Percentiles rank a stretch among this genome's conserved stretches.
Conservation (phyloP, 2,113 vertebrate species). For the Nipponia nippon region DNA sequence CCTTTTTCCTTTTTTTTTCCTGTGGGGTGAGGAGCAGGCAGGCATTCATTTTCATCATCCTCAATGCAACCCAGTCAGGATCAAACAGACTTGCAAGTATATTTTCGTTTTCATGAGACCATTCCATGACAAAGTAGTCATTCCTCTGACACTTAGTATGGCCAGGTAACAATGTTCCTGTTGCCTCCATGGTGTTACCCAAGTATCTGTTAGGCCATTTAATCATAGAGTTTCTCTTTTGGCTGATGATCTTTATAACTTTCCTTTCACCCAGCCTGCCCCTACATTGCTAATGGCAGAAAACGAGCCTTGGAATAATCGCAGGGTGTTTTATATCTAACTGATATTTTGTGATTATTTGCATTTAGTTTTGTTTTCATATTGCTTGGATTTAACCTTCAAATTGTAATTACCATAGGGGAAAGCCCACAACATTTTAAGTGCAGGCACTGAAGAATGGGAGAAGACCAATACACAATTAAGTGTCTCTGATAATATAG, state of each 20-base stretch:
- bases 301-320: not conserved
- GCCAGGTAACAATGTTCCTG: not conserved
- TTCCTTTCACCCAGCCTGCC: not conserved
- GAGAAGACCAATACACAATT: not conserved
- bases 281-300: not conserved
- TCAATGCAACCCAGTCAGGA: not conserved
- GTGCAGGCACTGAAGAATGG: not conserved
- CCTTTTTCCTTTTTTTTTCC: no score
- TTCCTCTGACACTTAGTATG: not conserved
- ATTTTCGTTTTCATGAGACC: not conserved
- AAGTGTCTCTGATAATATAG: not conserved
- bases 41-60: not conserved
- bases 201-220: not conserved
- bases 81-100: not conserved
- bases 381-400: not conserved
- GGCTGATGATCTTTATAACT: not conserved
- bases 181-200: not conserved
- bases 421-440: not conserved
- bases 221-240: not conserved
- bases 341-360: not conserved
- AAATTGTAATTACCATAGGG: not conserved
- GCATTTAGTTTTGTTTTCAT: not conserved
- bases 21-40: accelerated
- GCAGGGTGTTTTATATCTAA: accelerated
- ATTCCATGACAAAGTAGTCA: not conserved